These are phyloP conservation scores for Tiphia femorata DNA, from an alignment of 2,888 invertebrate genomes.

Conservation along the genomic window DNA sequence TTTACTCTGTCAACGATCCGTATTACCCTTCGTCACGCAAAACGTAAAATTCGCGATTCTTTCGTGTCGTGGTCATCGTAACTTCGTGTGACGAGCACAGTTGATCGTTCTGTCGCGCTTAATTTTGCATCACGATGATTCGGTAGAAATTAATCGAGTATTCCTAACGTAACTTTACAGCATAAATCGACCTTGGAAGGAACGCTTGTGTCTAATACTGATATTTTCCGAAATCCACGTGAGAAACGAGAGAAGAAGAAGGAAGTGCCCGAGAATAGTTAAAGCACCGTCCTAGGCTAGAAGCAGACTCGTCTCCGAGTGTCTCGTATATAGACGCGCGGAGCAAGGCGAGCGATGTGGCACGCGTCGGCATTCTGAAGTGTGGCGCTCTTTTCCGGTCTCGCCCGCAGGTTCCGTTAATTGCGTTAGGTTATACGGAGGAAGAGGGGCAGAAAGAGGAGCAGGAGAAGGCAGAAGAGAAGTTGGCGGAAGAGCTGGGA, in stretches of 20 bases:
- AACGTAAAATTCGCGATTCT: too few species aligned
- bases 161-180: too few species aligned
- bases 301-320: slow-evolving; percentile 22
- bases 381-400: slow-evolving; percentile 57
- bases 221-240: slow-evolving; percentile 12
- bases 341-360: slow-evolving; percentile 51
- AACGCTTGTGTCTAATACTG: slow-evolving; percentile 8
- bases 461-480: neutral
- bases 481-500: neutral
- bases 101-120: too few species aligned
- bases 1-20: too few species aligned
- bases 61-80: too few species aligned
- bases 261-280: slow-evolving; percentile 17
- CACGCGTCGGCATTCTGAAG: slow-evolving; percentile 57
- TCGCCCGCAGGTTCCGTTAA: slow-evolving; percentile 52
- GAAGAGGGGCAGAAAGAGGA: slow-evolving; percentile 8
- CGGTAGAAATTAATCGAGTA: too few species aligned
- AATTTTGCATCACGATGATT: too few species aligned
- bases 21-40: too few species aligned
- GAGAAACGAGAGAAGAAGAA: neutral
- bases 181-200: neutral
- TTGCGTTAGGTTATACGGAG: slow-evolving; percentile 26
- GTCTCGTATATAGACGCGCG: slow-evolving; percentile 48
- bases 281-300: slow-evolving; percentile 30
- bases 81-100: too few species aligned